A percentile compares a stretch with the other conserved stretches of the same genome.
Conservation (phyloP, 1,140 invertebrate species). For the Panulirus ornatus region DNA sequence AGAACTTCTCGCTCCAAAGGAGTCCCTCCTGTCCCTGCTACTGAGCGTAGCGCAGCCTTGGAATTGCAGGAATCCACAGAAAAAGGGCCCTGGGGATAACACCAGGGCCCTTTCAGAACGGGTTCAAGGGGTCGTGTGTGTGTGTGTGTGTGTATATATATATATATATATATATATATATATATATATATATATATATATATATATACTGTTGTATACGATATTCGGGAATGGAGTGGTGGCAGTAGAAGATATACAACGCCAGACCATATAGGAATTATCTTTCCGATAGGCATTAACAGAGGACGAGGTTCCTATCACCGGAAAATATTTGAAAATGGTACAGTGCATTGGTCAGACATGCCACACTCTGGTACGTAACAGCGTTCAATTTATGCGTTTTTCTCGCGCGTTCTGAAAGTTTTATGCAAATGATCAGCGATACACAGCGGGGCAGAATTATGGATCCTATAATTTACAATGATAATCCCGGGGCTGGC, state of each 20-base stretch:
- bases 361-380: background rate
- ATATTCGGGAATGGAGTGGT: too few relatives aligned
- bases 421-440: background rate
- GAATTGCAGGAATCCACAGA: too few relatives aligned
- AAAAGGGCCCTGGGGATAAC: too few relatives aligned
- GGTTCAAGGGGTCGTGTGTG: background rate
- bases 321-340: background rate
- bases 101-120: too few relatives aligned
- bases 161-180: slow-evolving; percentile 41
- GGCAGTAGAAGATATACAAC: too few relatives aligned
- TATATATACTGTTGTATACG: slow-evolving; percentile 11
- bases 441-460: background rate
- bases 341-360: background rate
- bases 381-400: background rate
- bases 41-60: too few relatives aligned
- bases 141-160: background rate
- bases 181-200: slow-evolving; percentile 38
- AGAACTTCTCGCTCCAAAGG: too few relatives aligned
- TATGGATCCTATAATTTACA: slow-evolving; percentile 4
- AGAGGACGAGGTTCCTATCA: too few relatives aligned
- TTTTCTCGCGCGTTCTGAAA: background rate
- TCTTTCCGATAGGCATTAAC: too few relatives aligned
- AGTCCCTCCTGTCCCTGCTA: too few relatives aligned
- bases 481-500: background rate
- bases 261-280: too few relatives aligned